These are phyloP conservation scores for Phymorhynchus buccinoides DNA, from an alignment of 1,140 invertebrate species.

Conservation along the genomic window DNA sequence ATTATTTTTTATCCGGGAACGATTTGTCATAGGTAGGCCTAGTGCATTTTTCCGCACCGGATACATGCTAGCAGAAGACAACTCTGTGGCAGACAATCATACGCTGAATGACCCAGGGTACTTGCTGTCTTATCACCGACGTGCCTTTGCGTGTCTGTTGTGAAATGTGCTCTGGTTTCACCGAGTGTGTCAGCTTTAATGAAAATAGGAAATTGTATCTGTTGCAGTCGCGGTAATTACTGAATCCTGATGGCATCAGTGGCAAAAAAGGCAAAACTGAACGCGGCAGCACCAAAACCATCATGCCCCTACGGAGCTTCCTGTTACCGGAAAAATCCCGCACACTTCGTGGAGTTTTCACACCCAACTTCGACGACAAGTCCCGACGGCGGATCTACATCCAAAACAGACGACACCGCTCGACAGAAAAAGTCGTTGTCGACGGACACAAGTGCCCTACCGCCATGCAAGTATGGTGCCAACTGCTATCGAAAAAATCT, in stretches of 20 bases:
- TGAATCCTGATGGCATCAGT: constrained; percentile 30
- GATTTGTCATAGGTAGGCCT: too few species aligned
- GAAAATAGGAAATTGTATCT: not conserved
- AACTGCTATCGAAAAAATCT: constrained; percentile 63
- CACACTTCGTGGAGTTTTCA: constrained; percentile 54
- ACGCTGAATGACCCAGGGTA: too few species aligned
- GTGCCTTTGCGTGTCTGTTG: not conserved
- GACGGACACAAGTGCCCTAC: constrained; percentile 39
- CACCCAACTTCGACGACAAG: constrained; percentile 47
- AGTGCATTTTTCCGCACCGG: too few species aligned
- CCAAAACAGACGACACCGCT: not conserved
- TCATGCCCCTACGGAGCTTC: constrained; percentile 54
- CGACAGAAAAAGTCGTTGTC: not conserved
- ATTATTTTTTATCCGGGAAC: too few species aligned
- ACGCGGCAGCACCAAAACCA: constrained; percentile 13
- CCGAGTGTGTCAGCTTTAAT: not conserved
- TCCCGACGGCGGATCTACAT: constrained; percentile 15
- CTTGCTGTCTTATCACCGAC: not conserved
- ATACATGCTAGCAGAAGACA: too few species aligned
- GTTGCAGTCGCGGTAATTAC: not conserved
- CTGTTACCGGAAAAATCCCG: constrained; percentile 59
- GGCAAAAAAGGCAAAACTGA: constrained; percentile 51
- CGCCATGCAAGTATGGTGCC: constrained; percentile 60
- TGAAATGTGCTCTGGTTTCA: not conserved
- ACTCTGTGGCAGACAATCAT: too few species aligned